Base-by-base conservation (phyloP, 2,888 invertebrate species). In the Megalurothrips usitatus region DNA sequence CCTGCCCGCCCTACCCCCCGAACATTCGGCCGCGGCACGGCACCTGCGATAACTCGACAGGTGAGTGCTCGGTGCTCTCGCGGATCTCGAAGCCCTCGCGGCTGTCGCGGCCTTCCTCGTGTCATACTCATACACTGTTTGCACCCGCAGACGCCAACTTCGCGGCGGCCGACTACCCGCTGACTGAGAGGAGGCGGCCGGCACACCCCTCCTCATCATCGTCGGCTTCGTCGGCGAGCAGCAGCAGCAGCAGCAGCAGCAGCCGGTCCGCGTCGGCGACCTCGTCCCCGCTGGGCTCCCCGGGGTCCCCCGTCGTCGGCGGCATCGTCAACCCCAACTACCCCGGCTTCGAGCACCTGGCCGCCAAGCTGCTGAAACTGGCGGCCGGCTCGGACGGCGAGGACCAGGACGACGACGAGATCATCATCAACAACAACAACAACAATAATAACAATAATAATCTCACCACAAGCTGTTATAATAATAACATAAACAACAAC, bases 261-360 rank as follows among this genome's bases (percentile, higher is more conserved):
- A 58, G 58, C 58, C 4, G 14, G 58, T 75, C 68, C 26, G 26
- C 68, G 68, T 75, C 68, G 68, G 23, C 68, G 23, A 12, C 68
- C 23, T n/a, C 68, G 23, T 75, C 68, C 9, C 68, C 68, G 68
- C 83, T 82, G 14, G 80, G 81, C 17, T 81, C 81, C 9, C 58
- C 83, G 12, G 81, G 82, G 1, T 11, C 68, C 19, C 58, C 58
- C 58, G 8, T 58, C 14, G 80, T 82, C 28, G 82, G 82, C n/a
- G 94, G 94, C 84, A 94, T 94, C 84, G 92, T 94, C 85, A 94
- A 94, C 88, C 94, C 94, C 80, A 94, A 94, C 87, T 94, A 94
- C 88, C 93, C 94, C 34, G 94, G 94, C 81, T 94, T 94, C 87
- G 94, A 94, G 86, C 94, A 94, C 87, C 90, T 94, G 85, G 94